phyloP scores from a whole-genome alignment of 2,888 invertebrate genomes.

The Lithophane socia region DNA sequence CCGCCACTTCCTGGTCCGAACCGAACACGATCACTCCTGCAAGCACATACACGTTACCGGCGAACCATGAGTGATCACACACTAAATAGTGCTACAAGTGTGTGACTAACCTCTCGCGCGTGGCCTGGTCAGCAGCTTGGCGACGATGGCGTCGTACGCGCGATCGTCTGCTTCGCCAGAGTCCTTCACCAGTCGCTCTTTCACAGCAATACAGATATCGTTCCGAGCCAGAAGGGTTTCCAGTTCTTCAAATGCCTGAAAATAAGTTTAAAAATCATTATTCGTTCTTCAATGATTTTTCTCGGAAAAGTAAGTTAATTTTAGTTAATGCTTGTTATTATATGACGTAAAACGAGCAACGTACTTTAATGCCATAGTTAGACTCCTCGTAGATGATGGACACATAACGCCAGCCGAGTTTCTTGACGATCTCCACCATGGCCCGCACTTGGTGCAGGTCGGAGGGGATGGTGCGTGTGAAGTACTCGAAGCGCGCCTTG shows the following conservation, averaged over 20 bases:
- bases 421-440: slow-evolving; percentile 97
- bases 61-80: slow-evolving; percentile 86
- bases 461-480: slow-evolving; percentile 97
- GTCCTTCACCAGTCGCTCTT: slow-evolving; percentile 98
- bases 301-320: not conserved
- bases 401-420: slow-evolving; percentile 97
- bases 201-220: slow-evolving; percentile 97
- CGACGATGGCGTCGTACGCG: slow-evolving; percentile 96
- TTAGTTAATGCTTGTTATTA: not conserved
- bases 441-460: slow-evolving; percentile 98
- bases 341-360: slow-evolving; percentile 31
- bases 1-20: slow-evolving; percentile 98
- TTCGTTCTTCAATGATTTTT: not conserved
- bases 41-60: slow-evolving; percentile 61
- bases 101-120: slow-evolving; percentile 94
- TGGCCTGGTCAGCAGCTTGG: slow-evolving; percentile 94
- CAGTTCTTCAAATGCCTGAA: slow-evolving; percentile 97
- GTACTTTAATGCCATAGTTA: slow-evolving; percentile 98
- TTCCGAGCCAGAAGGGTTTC: slow-evolving; percentile 95
- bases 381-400: slow-evolving; percentile 99
- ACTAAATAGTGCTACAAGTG: slow-evolving; percentile 67
- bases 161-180: slow-evolving; percentile 97
- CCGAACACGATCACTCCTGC: slow-evolving; percentile 98
- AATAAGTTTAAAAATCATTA: slow-evolving; percentile 4
- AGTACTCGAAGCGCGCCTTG: slow-evolving; percentile 98